Evolutionary conservation across 2,888 invertebrate species (phyloP).

Genomic region (Drosophila aldrichi): DNA sequence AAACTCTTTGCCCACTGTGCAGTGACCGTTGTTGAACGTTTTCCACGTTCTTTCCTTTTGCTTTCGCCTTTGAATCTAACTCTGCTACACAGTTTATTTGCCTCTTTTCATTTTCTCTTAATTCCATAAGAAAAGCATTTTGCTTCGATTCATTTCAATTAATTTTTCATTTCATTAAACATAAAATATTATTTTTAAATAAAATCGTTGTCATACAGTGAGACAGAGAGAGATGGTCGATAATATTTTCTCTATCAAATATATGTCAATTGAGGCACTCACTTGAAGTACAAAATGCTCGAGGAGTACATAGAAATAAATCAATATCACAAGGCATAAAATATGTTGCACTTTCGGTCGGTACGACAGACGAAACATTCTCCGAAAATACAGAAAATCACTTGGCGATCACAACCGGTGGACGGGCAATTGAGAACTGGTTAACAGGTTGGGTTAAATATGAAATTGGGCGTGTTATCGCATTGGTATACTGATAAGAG

Average conservation of each 20-base stretch:
- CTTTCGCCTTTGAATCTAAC: constrained; percentile 13
- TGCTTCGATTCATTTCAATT: constrained; percentile 43
- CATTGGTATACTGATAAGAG: constrained; percentile 22
- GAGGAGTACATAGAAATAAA: constrained; percentile 42
- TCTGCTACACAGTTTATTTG: constrained; percentile 13
- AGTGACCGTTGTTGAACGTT: constrained; percentile 13
- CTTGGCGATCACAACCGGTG: not conserved
- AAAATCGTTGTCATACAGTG: not conserved
- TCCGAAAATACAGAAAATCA: not conserved
- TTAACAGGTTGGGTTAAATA: constrained; percentile 1
- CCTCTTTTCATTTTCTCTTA: constrained; percentile 3
- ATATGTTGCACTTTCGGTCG: constrained; percentile 28
- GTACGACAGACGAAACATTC: constrained; percentile 35
- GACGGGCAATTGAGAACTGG: constrained; percentile 31
- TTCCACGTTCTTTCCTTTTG: constrained; percentile 5
- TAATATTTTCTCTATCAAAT: not conserved
- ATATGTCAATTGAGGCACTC: constrained; percentile 28
- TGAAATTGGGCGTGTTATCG: constrained; percentile 21
- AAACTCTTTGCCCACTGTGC: constrained; percentile 23
- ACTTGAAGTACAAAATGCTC: constrained; percentile 35
- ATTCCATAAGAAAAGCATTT: constrained; percentile 21
- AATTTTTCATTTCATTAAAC: constrained; percentile 69
- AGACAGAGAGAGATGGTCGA: not conserved
- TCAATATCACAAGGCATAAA: constrained; percentile 19
- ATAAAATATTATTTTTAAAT: constrained; percentile 11